phyloP scores from a whole-genome alignment of 2,113 vertebrate species.

The Rhineura floridana region DNA sequence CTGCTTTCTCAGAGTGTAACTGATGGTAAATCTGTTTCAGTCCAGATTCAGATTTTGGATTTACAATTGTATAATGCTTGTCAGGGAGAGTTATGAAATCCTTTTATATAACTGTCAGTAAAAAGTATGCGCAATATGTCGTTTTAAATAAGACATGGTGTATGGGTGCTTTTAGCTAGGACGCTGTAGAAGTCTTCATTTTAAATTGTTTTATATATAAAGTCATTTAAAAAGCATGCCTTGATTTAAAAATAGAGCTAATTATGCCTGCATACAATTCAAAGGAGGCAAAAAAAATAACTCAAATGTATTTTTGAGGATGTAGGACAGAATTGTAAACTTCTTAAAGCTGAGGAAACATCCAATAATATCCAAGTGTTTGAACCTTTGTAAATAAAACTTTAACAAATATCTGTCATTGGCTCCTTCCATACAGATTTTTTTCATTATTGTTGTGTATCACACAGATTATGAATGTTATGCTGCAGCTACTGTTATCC shows the following conservation, averaged over 20 bases:
- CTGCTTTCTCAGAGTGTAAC: neutral
- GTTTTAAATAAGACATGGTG: neutral
- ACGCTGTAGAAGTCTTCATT: too few species aligned
- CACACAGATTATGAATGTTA: neutral
- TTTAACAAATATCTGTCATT: neutral
- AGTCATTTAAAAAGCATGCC: neutral
- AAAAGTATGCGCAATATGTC: neutral
- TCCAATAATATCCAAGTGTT: neutral
- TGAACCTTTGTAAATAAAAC: neutral
- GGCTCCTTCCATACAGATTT: neutral
- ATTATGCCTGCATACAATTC: neutral
- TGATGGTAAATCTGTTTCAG: neutral
- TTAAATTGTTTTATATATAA: too few species aligned
- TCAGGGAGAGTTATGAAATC: neutral
- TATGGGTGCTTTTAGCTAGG: neutral
- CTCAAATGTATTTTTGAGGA: neutral
- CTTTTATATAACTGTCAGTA: neutral
- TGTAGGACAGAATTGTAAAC: neutral
- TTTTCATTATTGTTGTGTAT: neutral
- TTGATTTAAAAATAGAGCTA: neutral
- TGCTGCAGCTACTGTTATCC: neutral
- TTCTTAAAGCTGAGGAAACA: neutral
- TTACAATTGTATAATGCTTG: neutral
- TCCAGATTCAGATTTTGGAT: neutral
- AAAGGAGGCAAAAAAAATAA: neutral